These are phyloP conservation scores for Rhinella marina DNA, from an alignment of 2,797 vertebrate genomes.

Conservation along the genomic window DNA sequence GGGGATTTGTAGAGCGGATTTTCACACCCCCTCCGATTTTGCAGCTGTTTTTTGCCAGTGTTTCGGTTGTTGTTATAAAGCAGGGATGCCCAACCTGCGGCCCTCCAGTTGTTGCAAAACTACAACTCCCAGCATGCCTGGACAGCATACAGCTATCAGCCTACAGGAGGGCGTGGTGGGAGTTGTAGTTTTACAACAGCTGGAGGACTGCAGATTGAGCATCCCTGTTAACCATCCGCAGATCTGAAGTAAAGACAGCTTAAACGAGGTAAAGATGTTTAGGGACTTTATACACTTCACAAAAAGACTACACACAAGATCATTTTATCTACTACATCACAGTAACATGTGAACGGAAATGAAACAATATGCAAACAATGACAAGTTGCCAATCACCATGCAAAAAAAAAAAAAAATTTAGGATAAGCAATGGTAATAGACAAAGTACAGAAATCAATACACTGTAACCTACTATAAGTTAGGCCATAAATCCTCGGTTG, in stretches of 20 bases:
- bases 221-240: not conserved
- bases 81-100: too few relatives aligned
- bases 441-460: not conserved
- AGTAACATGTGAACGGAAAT: slow-evolving; percentile 23
- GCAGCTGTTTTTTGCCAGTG: too few relatives aligned
- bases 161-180: too few relatives aligned
- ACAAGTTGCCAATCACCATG: slow-evolving; percentile 22
- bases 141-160: too few relatives aligned
- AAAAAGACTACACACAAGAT: slow-evolving; percentile 31
- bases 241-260: not conserved
- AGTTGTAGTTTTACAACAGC: too few relatives aligned
- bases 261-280: not conserved
- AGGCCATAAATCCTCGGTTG: not conserved
- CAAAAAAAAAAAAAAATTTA: not conserved
- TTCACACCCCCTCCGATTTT: too few relatives aligned
- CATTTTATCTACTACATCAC: slow-evolving; percentile 21
- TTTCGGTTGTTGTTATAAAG: too few relatives aligned
- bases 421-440: not conserved
- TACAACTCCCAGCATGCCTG: too few relatives aligned
- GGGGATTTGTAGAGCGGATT: too few relatives aligned
- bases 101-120: too few relatives aligned
- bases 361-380: slow-evolving; percentile 1
- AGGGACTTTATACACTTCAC: slow-evolving; percentile 41
- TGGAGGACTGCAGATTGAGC: too few relatives aligned
- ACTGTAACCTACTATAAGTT: not conserved